These are phyloP conservation scores for Chrysaora quinquecirrha DNA, from an alignment of 30 jellyfish, hydroid and myxozoan species.

Conservation along the genomic window DNA sequence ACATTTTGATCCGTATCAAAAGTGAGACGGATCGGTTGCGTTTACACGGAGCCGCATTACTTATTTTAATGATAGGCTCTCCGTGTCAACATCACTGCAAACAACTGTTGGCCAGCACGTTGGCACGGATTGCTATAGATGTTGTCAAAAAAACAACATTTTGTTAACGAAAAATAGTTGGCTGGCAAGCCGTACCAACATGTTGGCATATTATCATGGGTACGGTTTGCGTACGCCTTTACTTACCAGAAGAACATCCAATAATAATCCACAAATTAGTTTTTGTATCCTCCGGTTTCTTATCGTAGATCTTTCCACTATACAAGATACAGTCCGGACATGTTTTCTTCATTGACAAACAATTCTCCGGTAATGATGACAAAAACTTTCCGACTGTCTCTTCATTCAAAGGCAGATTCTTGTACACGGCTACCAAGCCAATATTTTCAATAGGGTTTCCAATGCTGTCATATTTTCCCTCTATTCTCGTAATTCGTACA, in stretches of 20 bases:
- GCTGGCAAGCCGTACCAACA: too few relatives aligned
- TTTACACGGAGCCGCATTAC: too few relatives aligned
- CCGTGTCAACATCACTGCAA: too few relatives aligned
- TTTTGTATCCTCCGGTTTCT: conserved; percentile 3
- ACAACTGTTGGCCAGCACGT: too few relatives aligned
- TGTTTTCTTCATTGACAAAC: conserved; percentile 15
- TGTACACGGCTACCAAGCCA: conserved; percentile 55
- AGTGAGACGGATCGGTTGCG: too few relatives aligned
- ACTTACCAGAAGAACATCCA: conserved; percentile 46
- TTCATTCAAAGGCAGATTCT: conserved; percentile 25
- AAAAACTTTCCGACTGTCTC: conserved; percentile 11
- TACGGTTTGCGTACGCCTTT: too few relatives aligned
- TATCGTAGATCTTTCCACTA: conserved; percentile 39
- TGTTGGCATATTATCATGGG: too few relatives aligned
- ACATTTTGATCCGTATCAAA: too few relatives aligned
- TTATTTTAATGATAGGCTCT: too few relatives aligned
- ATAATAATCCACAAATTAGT: conserved; percentile 34
- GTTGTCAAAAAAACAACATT: too few relatives aligned
- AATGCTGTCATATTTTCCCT: conserved; percentile 19
- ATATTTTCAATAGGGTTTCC: conserved; percentile 32
- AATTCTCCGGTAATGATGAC: conserved; percentile 7
- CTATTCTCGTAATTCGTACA: conserved; percentile 37
- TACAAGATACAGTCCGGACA: conserved; percentile 23
- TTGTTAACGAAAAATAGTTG: too few relatives aligned
- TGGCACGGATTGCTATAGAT: too few relatives aligned